These are phyloP conservation scores for Achatina immaculata DNA, from an alignment of 1,140 invertebrate genomes.

Conservation along the genomic window DNA sequence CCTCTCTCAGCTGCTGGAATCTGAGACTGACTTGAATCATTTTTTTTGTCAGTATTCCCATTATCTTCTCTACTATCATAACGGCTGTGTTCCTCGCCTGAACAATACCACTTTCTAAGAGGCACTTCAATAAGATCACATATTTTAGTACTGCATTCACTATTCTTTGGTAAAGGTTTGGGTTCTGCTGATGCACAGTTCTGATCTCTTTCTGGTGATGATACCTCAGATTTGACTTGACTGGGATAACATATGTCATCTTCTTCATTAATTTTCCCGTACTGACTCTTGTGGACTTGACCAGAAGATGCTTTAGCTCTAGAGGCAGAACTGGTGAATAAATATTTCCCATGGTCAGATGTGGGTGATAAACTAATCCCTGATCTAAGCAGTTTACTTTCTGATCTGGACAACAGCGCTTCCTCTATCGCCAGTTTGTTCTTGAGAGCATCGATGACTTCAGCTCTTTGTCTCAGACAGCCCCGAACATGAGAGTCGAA, in stretches of 20 bases:
- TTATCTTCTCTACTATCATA: neutral
- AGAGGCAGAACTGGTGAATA: neutral
- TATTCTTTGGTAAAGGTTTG: neutral
- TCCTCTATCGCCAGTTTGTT: constrained; percentile 77
- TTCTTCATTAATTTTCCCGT: neutral
- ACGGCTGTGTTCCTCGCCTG: neutral
- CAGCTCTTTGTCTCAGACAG: constrained; percentile 71
- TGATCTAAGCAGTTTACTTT: constrained; percentile 42
- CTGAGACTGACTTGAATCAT: neutral
- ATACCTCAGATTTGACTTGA: neutral
- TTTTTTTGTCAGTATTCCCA: neutral
- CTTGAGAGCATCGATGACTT: constrained; percentile 66
- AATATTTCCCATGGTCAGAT: neutral
- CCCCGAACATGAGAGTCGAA: constrained; percentile 91
- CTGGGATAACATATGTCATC: neutral
- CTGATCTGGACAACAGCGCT: constrained; percentile 40
- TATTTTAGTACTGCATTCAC: constrained; percentile 20
- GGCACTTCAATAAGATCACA: constrained; percentile 40
- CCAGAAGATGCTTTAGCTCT: neutral
- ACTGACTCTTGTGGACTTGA: neutral
- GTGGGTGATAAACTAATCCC: constrained; percentile 22
- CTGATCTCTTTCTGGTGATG: neutral
- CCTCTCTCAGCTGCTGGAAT: neutral
- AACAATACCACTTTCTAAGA: constrained; percentile 35
- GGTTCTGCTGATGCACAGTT: neutral